Evolutionary conservation across 2,113 vertebrate species (phyloP).

Genomic region (Charadrius vociferus): DNA sequence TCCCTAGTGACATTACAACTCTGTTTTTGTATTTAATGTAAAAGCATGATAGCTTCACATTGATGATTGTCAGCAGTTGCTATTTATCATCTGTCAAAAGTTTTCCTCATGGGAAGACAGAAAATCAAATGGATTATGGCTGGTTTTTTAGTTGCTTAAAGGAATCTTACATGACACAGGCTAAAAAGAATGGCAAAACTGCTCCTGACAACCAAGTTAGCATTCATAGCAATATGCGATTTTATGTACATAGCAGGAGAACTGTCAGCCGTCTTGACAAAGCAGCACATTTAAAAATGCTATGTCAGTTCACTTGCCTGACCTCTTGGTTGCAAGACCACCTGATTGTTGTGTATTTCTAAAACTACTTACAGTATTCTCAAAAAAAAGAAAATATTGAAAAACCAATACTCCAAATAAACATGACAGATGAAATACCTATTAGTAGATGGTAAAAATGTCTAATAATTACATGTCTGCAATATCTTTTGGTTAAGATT

Average conservation of each 20-base stretch:
- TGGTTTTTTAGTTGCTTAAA: slow-evolving; percentile 87
- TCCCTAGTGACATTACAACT: slow-evolving; percentile 89
- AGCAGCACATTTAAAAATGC: slow-evolving; percentile 64
- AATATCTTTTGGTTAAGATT: not conserved
- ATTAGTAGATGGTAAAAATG: not conserved
- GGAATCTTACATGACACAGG: slow-evolving; percentile 86
- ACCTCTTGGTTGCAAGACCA: slow-evolving; percentile 64
- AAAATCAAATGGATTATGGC: slow-evolving; percentile 92
- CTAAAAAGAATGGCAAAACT: slow-evolving; percentile 80
- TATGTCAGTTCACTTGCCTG: slow-evolving; percentile 62
- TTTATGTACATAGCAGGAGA: slow-evolving; percentile 64
- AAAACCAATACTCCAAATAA: not conserved
- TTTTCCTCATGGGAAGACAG: slow-evolving; percentile 90
- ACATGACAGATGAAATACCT: not conserved
- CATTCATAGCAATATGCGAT: slow-evolving; percentile 69
- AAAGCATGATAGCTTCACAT: slow-evolving; percentile 84
- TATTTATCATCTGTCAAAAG: slow-evolving; percentile 96
- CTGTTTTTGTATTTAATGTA: slow-evolving; percentile 90
- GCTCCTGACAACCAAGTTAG: slow-evolving; percentile 73
- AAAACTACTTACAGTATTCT: not conserved
- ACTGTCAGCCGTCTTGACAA: slow-evolving; percentile 61
- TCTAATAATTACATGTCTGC: not conserved
- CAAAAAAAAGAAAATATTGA: not conserved
- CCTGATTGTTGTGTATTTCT: slow-evolving; percentile 20
- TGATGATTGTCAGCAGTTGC: slow-evolving; percentile 92